phyloP scores from a whole-genome alignment of 2,797 vertebrate species.

The Allobates femoralis region DNA sequence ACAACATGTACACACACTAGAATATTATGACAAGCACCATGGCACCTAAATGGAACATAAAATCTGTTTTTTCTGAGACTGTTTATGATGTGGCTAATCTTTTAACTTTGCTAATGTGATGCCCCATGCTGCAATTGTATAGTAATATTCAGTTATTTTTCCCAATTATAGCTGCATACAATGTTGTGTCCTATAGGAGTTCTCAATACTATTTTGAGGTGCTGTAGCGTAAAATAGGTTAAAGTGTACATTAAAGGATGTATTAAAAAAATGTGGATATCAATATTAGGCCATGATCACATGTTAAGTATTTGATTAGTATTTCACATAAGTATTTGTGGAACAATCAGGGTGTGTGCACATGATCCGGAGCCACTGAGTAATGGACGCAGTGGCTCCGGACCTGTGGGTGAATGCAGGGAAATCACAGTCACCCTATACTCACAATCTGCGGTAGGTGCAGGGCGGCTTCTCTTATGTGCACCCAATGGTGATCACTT shows the following conservation, averaged over 20 bases:
- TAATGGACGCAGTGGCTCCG: too few relatives aligned
- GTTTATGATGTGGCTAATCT: background rate
- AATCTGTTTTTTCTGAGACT: conserved; percentile 16
- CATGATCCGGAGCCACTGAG: too few relatives aligned
- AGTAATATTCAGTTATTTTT: background rate
- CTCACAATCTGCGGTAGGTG: too few relatives aligned
- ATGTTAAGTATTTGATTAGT: too few relatives aligned
- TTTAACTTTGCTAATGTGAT: conserved; percentile 1
- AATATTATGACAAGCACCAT: conserved; percentile 39
- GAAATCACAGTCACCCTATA: too few relatives aligned
- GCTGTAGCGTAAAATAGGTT: background rate
- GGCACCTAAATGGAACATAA: conserved; percentile 42
- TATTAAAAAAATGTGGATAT: too few relatives aligned
- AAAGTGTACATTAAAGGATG: background rate
- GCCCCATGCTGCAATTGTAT: background rate
- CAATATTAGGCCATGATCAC: too few relatives aligned
- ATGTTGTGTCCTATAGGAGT: background rate
- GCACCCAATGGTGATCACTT: too few relatives aligned
- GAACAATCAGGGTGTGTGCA: too few relatives aligned
- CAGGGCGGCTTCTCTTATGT: too few relatives aligned
- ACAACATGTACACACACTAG: conserved; percentile 13
- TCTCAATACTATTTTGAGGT: background rate
- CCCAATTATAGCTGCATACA: background rate
- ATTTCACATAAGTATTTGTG: too few relatives aligned
- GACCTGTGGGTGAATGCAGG: too few relatives aligned